Evolutionary conservation across 2,888 invertebrate genomes (phyloP), one percentile per base, ranked within the genome.

Genomic region (Auanema freiburgensis): DNA sequence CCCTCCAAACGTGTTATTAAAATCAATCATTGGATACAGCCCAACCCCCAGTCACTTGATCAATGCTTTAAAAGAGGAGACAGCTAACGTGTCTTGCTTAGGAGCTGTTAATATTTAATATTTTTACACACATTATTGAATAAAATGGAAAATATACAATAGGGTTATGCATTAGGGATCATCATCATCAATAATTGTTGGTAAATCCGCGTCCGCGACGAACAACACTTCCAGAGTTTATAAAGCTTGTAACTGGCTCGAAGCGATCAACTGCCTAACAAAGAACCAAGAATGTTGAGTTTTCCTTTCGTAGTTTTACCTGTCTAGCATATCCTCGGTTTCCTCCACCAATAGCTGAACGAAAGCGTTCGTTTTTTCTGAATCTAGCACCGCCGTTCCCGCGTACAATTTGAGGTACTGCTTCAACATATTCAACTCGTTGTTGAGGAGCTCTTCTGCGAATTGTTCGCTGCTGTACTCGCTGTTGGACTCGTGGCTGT

Each of bases 1-100:
- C 14, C 79, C 79, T 11, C 79, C 81, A 10, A 57, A 69, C 5
- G 62, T 74, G 16, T 66, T 82, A 6, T 69, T 81, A 4, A 67
- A 72, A 51, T 71, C 66, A 44, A 76, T 77, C 33, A 66, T 83
- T 23, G 78, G 77, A 8, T 69, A 71, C 43, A 56, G 67, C 5
- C 78, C 78, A 10, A 69, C 69, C 4, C 56, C 70, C 23, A 57
- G 67, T 11, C 67, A 74, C 57, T 63, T 79, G 21, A 73, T 74
- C 21, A 50, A 55, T 2, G 70, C 74, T 11, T 60, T 76, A 6
- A 59, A 60, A 5, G 66, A 60, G 33, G 69, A 74, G 57, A 63
- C 70, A 16, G 60, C 51, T 21, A 67, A 70, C 53, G 56, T 64
- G 23, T 68, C 73, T 1, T 66, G 71, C 57, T 61, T 76, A 1